Base-by-base conservation (phyloP, 2,797 vertebrate species). In the Chlorospingus semifuscus region DNA sequence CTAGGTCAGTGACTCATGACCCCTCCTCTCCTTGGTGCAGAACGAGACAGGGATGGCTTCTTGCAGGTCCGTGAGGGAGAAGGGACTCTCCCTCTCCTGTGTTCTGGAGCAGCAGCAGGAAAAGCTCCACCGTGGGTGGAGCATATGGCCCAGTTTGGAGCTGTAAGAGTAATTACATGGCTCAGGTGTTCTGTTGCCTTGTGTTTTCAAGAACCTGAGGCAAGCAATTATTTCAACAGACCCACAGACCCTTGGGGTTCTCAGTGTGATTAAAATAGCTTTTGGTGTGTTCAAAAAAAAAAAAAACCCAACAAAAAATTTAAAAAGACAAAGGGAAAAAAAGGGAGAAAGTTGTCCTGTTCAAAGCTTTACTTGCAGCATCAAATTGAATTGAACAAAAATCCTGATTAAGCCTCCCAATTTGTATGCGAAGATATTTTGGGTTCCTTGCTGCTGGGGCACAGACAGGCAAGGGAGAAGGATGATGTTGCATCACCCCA, bases 1-100 rank as follows among this genome's bases (percentile, higher is more conserved):
- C 92, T 99, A 55, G 98, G 98, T 98, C 72, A 97, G 98, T 97
- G 32, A 24, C 30, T 29, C 4, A 1, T 8, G 23, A 47, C 23
- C 29, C 42, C 24, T 60, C 30, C 39, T 64, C 26, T 81, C 9
- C 39, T 32, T 1, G 1, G 30, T 27, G 76, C 26, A 23, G 26
- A 27, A 65, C 20, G 6, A 44, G 46, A 29, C 30, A n/a, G 79
- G 55, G 49, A 24, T 2, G 7, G n/a, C 61, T 83, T 63, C 44
- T 39, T 23, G 32, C 6, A 4, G 24, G 8, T 56, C 46, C 0
- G 0, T 8, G 34, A 21, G 27, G 19, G 36, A 86, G 71, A 76
- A 23, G 24, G 18, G 13, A 13, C 26, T 17, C 53, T n/a, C 32
- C 32, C 53, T n/a, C 32, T 55, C 32, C 53, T n/a, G 53, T 20